phyloP scores from a whole-genome alignment of 2,113 vertebrate genomes.

The Campylomormyrus numenius region DNA sequence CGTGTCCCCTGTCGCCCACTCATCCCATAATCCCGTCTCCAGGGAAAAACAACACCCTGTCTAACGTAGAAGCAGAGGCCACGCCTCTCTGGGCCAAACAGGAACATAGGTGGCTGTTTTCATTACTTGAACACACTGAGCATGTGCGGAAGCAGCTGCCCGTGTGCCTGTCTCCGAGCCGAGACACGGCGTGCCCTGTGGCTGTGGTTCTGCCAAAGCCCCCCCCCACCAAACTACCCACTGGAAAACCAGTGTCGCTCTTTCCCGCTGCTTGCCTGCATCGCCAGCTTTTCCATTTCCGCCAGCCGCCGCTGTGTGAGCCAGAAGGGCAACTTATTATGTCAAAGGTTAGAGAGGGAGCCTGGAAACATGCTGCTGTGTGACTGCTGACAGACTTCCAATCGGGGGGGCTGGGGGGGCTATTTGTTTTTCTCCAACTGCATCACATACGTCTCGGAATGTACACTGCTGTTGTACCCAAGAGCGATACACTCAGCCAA shows the following conservation, averaged over 20 bases:
- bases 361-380: not conserved
- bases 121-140: not conserved
- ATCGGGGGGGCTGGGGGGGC: not conserved
- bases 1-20: not conserved
- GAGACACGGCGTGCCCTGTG: not conserved
- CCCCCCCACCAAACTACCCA: not conserved
- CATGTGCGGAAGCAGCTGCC: not conserved
- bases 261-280: not conserved
- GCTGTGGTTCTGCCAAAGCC: not conserved
- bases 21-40: not conserved
- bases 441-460: not conserved
- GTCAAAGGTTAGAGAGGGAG: not conserved
- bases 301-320: not conserved
- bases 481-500: not conserved
- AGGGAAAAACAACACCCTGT: not conserved
- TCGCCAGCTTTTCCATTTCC: not conserved
- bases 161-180: not conserved
- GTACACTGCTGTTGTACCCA: not conserved
- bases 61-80: not conserved
- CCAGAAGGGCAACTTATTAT: not conserved
- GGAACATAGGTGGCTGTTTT: not conserved
- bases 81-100: not conserved
- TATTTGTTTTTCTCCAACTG: not conserved
- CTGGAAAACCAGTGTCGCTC: not conserved
- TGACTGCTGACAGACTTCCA: not conserved